These are phyloP conservation scores for Chunga burmeisteri DNA, from an alignment of 2,113 vertebrate genomes.

Conservation along the genomic window DNA sequence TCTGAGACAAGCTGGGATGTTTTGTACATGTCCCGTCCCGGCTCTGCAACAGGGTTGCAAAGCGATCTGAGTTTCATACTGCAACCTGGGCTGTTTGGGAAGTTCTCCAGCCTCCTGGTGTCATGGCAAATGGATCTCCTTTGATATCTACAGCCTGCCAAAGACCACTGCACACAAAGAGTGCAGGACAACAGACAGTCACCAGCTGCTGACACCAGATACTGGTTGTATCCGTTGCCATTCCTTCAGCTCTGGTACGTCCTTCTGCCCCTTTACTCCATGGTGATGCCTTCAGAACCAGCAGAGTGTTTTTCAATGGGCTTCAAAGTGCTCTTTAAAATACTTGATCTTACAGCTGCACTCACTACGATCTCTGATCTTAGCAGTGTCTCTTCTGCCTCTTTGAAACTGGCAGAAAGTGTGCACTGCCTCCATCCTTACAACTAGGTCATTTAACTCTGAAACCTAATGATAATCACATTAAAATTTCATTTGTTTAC, in stretches of 20 bases:
- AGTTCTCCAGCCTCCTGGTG: not conserved
- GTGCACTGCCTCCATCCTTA: not conserved
- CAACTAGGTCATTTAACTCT: not conserved
- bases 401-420: not conserved
- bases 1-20: not conserved
- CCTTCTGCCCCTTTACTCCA: not conserved
- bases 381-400: not conserved
- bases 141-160: not conserved
- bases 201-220: not conserved
- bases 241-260: not conserved
- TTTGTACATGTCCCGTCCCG: not conserved
- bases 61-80: not conserved
- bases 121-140: not conserved
- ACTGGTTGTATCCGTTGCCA: not conserved
- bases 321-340: not conserved
- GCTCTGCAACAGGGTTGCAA: rapidly evolving
- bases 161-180: not conserved
- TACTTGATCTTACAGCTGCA: not conserved
- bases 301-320: not conserved
- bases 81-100: not conserved
- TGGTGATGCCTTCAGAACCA: not conserved
- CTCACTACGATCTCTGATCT: not conserved
- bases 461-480: not conserved
- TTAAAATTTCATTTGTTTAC: not conserved
- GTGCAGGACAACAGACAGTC: not conserved